Evolutionary conservation across 2,888 invertebrate genomes (phyloP).

Genomic region (Cheilosia pagana): DNA sequence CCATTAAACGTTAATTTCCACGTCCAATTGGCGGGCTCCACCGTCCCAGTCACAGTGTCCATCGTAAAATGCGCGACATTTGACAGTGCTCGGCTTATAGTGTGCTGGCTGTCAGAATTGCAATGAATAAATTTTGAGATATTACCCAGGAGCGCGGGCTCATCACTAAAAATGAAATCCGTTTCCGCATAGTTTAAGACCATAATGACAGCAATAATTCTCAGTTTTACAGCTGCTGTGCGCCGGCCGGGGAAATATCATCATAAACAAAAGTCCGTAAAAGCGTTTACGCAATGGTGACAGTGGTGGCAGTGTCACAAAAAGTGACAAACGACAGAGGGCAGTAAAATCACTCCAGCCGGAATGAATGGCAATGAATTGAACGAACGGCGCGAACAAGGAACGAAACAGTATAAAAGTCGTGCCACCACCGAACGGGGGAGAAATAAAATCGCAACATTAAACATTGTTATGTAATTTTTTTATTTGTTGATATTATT

Average conservation of each 20-base stretch:
- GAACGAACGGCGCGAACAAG: slow-evolving; percentile 63
- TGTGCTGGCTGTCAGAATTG: slow-evolving; percentile 44
- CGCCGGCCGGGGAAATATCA: slow-evolving; percentile 63
- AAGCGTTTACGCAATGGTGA: slow-evolving; percentile 52
- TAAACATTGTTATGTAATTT: slow-evolving; percentile 60
- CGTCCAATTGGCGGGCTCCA: slow-evolving; percentile 9
- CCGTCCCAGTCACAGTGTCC: not conserved
- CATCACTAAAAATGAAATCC: slow-evolving; percentile 67
- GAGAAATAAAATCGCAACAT: slow-evolving; percentile 68
- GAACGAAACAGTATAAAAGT: slow-evolving; percentile 50
- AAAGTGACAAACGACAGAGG: slow-evolving; percentile 70
- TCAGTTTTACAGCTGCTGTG: slow-evolving; percentile 64
- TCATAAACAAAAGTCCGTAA: slow-evolving; percentile 73
- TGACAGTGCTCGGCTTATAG: slow-evolving; percentile 34
- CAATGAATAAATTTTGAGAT: slow-evolving; percentile 65
- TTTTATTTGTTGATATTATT: slow-evolving; percentile 17
- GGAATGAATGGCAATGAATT: slow-evolving; percentile 72
- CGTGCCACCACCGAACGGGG: slow-evolving; percentile 24
- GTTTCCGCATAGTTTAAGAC: slow-evolving; percentile 74
- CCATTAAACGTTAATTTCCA: slow-evolving; percentile 39
- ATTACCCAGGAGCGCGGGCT: slow-evolving; percentile 11
- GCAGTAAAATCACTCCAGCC: slow-evolving; percentile 69
- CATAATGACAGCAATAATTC: slow-evolving; percentile 74
- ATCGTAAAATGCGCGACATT: slow-evolving; percentile 37
- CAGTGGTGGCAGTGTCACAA: slow-evolving; percentile 32